Evolutionary conservation across 1,140 invertebrate genomes (phyloP), one percentile per base, ranked within the genome.

Genomic region (Lordiphosa collinella): DNA sequence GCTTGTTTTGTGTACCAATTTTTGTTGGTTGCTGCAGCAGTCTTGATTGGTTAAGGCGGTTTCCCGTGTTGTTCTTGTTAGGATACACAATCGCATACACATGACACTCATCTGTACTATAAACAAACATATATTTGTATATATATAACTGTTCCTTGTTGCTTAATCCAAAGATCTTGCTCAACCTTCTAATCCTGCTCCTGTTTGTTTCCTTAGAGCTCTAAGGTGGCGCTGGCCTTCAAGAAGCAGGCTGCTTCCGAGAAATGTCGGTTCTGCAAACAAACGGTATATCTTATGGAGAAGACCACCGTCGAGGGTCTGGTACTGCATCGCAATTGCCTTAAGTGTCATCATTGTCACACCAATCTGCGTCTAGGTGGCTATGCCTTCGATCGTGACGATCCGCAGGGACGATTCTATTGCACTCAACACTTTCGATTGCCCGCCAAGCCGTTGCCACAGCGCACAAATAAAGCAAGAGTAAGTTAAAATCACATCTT

Each of bases 221-320:
- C 90, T 56, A 92, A 92, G 64, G 90, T 91, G 34, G 90, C 91
- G 13, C 79, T 93, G 60, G 89, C 90, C 12, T 89, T 94, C 49
- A 92, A 92, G 29, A 90, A 91, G 13, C 92, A 93, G 89, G 92
- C 92, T 34, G 93, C 91, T 43, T 94, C 94, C 22, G 95, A 96
- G 89, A 91, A 92, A 63, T 97, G 96, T 88, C 94, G 96, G 89
- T 96, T 96, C 90, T 98, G 96, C 89, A 91, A 93, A 54, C 95
- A 96, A 89, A 91, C 94, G 10, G 96, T 97, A 22, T 97, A 97
- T 86, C 90, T 97, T 10, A 95, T 97, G 93, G 96, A 98, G 89
- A 91, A 95, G 55, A 91, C 96, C 69, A 95, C 92, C 78, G 94
- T 96, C 4, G 96, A 97, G 90, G 95, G 95, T 35, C 92, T 94